These are phyloP conservation scores for Myripristis jacobus DNA, from an alignment of 2,797 vertebrate species.

Conservation along the genomic window DNA sequence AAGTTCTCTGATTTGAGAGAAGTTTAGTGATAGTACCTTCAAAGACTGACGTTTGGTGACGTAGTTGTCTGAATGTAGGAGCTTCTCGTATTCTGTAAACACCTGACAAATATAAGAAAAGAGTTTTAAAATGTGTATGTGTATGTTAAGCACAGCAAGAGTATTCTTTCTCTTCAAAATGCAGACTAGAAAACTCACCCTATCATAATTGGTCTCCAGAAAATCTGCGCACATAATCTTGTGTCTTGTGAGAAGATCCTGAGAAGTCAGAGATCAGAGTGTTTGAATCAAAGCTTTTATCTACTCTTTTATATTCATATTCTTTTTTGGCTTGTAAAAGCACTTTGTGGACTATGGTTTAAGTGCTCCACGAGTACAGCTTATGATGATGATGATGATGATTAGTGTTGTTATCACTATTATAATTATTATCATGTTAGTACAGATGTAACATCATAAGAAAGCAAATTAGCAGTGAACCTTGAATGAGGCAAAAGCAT, in stretches of 20 bases:
- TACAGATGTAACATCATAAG: neutral
- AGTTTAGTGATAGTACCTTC: conserved; percentile 76
- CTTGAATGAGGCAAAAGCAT: conserved; percentile 88
- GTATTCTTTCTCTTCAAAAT: neutral
- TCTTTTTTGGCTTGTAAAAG: no score
- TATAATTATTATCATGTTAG: no score
- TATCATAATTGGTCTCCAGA: conserved; percentile 87
- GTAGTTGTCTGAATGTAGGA: conserved; percentile 88
- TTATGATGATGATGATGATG: no score
- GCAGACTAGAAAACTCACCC: conserved; percentile 66
- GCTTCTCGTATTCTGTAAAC: conserved; percentile 87
- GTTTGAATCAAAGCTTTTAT: neutral
- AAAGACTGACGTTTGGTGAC: conserved; percentile 89
- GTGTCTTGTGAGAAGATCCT: conserved; percentile 89
- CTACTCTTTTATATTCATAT: no score
- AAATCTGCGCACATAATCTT: conserved; percentile 89
- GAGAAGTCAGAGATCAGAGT: conserved; percentile 18
- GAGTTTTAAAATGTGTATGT: neutral
- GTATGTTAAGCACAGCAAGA: conserved; percentile 5
- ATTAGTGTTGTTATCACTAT: no score
- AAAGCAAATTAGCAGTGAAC: conserved; percentile 45
- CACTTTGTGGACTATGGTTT: no score
- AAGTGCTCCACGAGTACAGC: no score
- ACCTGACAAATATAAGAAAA: conserved; percentile 69
- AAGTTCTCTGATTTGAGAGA: neutral